Evolutionary conservation across 2,113 vertebrate species (phyloP).

Genomic region (Pionites leucogaster): DNA sequence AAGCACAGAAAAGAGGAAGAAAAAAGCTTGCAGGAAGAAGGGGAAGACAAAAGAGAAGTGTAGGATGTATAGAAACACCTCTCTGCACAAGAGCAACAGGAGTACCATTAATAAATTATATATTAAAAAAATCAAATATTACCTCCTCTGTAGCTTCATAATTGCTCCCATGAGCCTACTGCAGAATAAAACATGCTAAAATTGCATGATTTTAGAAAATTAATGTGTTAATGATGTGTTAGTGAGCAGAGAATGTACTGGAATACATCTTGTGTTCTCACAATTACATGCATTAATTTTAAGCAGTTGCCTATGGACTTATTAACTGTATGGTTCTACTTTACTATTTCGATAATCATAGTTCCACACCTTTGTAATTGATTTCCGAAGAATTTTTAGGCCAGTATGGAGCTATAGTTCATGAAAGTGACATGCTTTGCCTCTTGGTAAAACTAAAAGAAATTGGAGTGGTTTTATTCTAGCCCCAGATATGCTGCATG

Average conservation of each 20-base stretch:
- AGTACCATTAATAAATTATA: not conserved
- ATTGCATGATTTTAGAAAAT: not conserved
- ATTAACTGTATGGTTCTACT: not conserved
- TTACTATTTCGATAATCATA: not conserved
- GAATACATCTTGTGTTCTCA: not conserved
- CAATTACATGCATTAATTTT: not conserved
- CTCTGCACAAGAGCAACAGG: not conserved
- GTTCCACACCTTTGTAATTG: not conserved
- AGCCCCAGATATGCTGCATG: not conserved
- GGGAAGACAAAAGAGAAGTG: not conserved
- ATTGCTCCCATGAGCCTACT: not conserved
- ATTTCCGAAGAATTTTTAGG: not conserved
- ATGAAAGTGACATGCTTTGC: not conserved
- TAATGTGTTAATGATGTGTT: not conserved
- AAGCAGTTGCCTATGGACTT: not conserved
- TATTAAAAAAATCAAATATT: not conserved
- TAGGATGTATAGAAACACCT: not conserved
- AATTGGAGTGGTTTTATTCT: not conserved
- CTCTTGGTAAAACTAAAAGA: not conserved
- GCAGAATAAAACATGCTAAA: not conserved
- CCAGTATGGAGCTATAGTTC: not conserved
- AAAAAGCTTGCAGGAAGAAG: not conserved
- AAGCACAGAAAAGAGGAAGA: not conserved
- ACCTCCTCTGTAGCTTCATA: not conserved
- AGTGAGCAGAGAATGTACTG: not conserved